Evolutionary conservation across 2,888 invertebrate species (phyloP), one percentile per base, ranked within the genome.

Genomic region (Microctonus aethiopoides): DNA sequence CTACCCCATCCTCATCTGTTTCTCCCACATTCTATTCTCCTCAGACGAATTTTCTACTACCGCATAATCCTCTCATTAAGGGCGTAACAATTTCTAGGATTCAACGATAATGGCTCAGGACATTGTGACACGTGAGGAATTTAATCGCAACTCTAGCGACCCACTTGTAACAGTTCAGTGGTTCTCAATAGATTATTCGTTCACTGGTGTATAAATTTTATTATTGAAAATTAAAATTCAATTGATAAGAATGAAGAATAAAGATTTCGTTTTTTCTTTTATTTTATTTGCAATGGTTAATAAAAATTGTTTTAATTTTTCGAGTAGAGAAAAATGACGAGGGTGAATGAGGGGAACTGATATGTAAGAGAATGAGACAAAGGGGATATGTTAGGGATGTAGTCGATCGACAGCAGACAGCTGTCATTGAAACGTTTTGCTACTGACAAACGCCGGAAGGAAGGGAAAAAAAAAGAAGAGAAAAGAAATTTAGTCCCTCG

Each of bases 131-230:
- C 60, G 66, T 72, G 51, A 70, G 67, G 73, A 73, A 77, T 76
- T 76, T 76, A 75, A 77, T 76, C 77, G 71, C 72, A 73, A 69
- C 74, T 59, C 63, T 64, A n/a, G 60, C 72, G 74, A 72, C 76
- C 71, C 72, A 73, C 64, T 74, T 72, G 64, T 32, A 4, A 24
- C 11, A 22, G 22, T 52, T 11, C 63, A 63, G 63, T 52, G 63
- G 63, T 63, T 63, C 63, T 63, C 52, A 63, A 34, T 24, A 32
- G 52, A 52, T 34, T 52, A 52, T 63, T 16, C 34, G 10, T 29
- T 16, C n/a, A 20, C 1, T 32, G 29, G 3, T 29, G 3, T 29
- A 29, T 29, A 3, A 5, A 29, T 29, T 5, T 29, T 29, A 5
- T 29, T 29, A 29, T 29, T 29, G 5, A 29, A 29, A 16, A 11